Evolutionary conservation across 2,888 invertebrate genomes (phyloP).

Genomic region (Aporophyla lueneburgensis): DNA sequence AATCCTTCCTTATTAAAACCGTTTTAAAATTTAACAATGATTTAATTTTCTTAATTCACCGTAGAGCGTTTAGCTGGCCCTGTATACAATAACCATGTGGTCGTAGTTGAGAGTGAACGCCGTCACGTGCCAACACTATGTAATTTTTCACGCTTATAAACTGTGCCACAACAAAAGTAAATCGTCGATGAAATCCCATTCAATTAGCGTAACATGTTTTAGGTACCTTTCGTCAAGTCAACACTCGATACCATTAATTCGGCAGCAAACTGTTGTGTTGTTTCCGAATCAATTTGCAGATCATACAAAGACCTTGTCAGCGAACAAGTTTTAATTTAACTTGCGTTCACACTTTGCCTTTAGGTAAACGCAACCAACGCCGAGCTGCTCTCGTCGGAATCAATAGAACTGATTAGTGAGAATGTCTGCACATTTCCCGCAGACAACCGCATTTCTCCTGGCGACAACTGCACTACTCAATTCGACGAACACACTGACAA

Average conservation of each 20-base stretch:
- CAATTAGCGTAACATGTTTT: slow-evolving; percentile 43
- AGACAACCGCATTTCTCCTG: too few relatives aligned
- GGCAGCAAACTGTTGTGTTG: slow-evolving; percentile 36
- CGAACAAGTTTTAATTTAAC: slow-evolving; percentile 17
- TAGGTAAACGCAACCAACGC: too few relatives aligned
- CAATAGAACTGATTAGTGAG: too few relatives aligned
- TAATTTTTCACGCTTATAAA: slow-evolving; percentile 39
- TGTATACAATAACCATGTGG: slow-evolving; percentile 21
- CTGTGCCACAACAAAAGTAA: slow-evolving; percentile 34
- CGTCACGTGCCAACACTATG: slow-evolving; percentile 35
- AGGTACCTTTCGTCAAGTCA: slow-evolving; percentile 45
- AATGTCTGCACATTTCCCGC: too few relatives aligned
- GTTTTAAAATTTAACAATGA: background rate
- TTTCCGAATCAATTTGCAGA: slow-evolving; percentile 35
- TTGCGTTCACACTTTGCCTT: background rate
- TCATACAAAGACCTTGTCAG: slow-evolving; percentile 16
- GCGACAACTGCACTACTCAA: too few relatives aligned
- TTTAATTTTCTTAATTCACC: background rate
- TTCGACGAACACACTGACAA: too few relatives aligned
- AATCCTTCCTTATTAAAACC: background rate
- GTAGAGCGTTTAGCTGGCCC: slow-evolving; percentile 1
- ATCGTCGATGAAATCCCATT: slow-evolving; percentile 38
- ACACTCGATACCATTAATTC: slow-evolving; percentile 37
- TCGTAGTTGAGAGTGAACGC: slow-evolving; percentile 5
- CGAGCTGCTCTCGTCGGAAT: too few relatives aligned